Evolutionary conservation across 2,113 vertebrate genomes (phyloP).

Genomic region (Percopsis transmontana): DNA sequence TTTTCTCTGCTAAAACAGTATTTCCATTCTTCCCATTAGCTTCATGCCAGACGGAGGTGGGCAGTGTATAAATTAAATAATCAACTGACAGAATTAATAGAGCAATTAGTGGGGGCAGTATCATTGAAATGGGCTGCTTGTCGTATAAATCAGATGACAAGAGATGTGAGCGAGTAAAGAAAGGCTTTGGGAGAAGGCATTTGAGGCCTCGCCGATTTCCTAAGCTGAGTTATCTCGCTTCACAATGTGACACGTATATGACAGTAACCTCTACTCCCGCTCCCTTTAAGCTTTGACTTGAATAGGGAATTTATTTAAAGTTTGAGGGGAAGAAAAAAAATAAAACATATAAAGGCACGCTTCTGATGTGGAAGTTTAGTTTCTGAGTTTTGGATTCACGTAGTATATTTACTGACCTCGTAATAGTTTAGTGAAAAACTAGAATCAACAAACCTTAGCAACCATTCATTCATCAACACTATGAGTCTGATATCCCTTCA

Average conservation of each 20-base stretch:
- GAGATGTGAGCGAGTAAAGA: slow-evolving; percentile 32
- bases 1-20: slow-evolving; percentile 7
- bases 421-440: too few relatives aligned
- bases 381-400: background rate
- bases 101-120: slow-evolving; percentile 51
- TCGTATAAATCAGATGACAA: slow-evolving; percentile 57
- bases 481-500: too few relatives aligned
- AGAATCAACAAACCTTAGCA: too few relatives aligned
- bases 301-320: background rate
- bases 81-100: slow-evolving; percentile 51
- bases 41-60: slow-evolving; percentile 44
- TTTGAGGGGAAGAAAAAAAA: background rate
- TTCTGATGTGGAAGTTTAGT: background rate
- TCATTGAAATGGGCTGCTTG: slow-evolving; percentile 33
- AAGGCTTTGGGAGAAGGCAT: slow-evolving; percentile 5
- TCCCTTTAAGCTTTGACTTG: background rate
- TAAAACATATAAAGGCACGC: background rate
- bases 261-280: slow-evolving; percentile 37
- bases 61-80: slow-evolving; percentile 53
- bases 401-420: background rate
- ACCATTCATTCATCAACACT: too few relatives aligned
- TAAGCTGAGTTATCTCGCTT: slow-evolving; percentile 48
- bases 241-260: slow-evolving; percentile 22
- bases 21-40: slow-evolving; percentile 41
- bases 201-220: slow-evolving; percentile 53